Conservation (phyloP, 1,140 invertebrate species). For the Drosophila truncata region DNA sequence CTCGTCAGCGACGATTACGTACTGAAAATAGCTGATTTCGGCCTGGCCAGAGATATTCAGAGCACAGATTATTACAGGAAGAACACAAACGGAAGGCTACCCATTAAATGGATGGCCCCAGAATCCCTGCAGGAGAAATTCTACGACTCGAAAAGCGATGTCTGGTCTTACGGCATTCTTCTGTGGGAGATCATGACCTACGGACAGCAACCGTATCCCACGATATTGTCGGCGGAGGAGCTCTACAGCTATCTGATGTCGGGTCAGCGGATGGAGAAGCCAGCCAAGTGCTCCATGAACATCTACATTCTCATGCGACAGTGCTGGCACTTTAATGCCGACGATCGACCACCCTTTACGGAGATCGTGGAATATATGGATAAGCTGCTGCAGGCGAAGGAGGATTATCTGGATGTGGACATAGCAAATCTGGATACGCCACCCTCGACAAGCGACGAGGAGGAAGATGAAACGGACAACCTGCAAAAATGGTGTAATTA, state of each 20-base stretch:
- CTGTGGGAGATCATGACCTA: constrained; percentile 98
- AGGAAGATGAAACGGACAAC: constrained; percentile 83
- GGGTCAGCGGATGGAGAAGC: constrained; percentile 97
- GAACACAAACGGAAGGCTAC: constrained; percentile 96
- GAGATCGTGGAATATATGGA: constrained; percentile 96
- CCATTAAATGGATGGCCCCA: constrained; percentile 99
- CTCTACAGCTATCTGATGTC: constrained; percentile 93
- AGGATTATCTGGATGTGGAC: constrained; percentile 96
- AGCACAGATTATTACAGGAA: constrained; percentile 98
- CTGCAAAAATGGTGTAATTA: constrained; percentile 72
- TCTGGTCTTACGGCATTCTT: constrained; percentile 98
- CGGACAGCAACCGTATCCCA: constrained; percentile 95
- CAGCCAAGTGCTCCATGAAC: constrained; percentile 96
- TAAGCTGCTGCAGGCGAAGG: constrained; percentile 93
- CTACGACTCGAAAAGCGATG: constrained; percentile 98
- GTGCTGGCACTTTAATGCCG: constrained; percentile 96
- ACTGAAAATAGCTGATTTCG: constrained; percentile 99
- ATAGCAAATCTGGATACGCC: constrained; percentile 93
- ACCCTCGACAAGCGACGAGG: constrained; percentile 92
- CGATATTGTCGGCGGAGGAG: constrained; percentile 91
- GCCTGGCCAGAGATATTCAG: constrained; percentile 97
- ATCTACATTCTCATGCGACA: constrained; percentile 97
- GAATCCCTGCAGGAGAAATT: constrained; percentile 97
- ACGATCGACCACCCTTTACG: constrained; percentile 93
- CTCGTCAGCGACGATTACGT: constrained; percentile 96